Evolutionary conservation across 2,113 vertebrate species (phyloP), one percentile per base, ranked within the genome.

Genomic region (Delphinapterus leucas): DNA sequence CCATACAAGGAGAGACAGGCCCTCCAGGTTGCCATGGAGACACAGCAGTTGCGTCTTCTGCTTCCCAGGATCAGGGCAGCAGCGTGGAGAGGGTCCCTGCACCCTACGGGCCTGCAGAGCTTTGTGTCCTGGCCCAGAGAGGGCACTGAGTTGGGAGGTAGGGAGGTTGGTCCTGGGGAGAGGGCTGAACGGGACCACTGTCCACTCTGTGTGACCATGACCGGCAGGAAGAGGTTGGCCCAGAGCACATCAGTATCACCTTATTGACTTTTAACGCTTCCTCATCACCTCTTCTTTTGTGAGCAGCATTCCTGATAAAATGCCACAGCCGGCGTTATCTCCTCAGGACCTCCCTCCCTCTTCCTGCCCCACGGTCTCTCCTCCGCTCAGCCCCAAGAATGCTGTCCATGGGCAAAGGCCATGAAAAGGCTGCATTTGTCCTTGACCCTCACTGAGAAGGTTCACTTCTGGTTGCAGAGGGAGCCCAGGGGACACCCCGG

Each of bases 201-300:
- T 58, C 55, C 7, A 21, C 55, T 58, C 49, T 47, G 41, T 41
- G 65, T 71, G 83, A 5, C 44, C 0, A 6, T 15, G 96, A 10
- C 18, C 0, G 0, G 71, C 89, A 94, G 96, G 38, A 97, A 97
- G 93, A 71, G 96, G 85, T 95, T 0, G 20, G 97, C 90, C 80
- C 31, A 5, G 1, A 63, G 96, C 97, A 86, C 97, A 97, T 98
- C 98, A 98, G 53, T 44, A 96, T 97, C 98, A 98, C 98, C 97
- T 98, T 93, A 79, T 98, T 98, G 98, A 98, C 98, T 98, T 98
- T 98, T 98, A 98, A 95, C 97, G 81, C 98, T 76, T 98, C 88
- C 85, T 98, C 98, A 97, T 98, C 98, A 13, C 87, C 90, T 98
- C 98, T 58, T 96, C 93, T 98, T 98, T 98, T 2, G 31, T 25